phyloP scores from a whole-genome alignment of 2,113 vertebrate genomes.

The Theristicus caerulescens region DNA sequence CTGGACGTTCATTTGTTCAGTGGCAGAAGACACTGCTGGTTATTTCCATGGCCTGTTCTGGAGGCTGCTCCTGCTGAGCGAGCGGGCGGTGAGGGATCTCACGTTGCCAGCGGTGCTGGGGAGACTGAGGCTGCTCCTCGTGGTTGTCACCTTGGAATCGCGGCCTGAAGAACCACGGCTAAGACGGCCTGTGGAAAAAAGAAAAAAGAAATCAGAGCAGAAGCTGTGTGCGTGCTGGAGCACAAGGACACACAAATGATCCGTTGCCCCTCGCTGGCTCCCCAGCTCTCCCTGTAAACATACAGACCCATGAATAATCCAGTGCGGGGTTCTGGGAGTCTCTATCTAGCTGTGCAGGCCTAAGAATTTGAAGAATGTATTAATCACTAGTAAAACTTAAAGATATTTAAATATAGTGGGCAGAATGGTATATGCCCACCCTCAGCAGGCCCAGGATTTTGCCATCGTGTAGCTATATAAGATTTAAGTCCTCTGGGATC shows the following conservation, averaged over 20 bases:
- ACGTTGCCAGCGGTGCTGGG: background rate
- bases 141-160: conserved; percentile 61
- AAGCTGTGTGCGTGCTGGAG: rapidly evolving
- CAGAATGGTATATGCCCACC: rapidly evolving
- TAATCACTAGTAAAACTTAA: background rate
- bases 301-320: background rate
- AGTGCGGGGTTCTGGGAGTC: background rate
- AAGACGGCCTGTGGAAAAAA: conserved; percentile 69
- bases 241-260: background rate
- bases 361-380: background rate
- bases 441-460: background rate
- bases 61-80: conserved; percentile 60
- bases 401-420: background rate
- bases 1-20: conserved; percentile 42
- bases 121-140: conserved; percentile 64
- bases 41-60: conserved; percentile 88
- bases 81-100: conserved; percentile 48
- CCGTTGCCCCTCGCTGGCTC: background rate
- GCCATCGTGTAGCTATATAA: rapidly evolving
- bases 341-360: no score
- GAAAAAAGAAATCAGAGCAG: background rate
- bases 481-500: background rate
- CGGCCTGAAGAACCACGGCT: conserved; percentile 76
- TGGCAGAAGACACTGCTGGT: background rate
- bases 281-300: background rate